These are phyloP conservation scores for Alcedo quadribrachys DNA, from an alignment of 2,797 vertebrate species.

Conservation along the genomic window DNA sequence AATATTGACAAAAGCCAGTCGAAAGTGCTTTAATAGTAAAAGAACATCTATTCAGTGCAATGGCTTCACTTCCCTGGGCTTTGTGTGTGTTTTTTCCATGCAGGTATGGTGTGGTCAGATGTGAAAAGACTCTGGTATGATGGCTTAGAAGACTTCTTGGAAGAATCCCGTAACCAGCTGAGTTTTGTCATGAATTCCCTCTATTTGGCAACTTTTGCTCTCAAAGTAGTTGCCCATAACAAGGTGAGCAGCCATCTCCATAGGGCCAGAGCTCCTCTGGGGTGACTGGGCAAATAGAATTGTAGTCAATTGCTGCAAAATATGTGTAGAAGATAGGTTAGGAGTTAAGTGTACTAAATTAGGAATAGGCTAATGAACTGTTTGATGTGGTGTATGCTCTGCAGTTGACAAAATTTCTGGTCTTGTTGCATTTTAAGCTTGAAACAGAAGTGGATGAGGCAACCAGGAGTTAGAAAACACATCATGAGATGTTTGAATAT, in stretches of 20 bases:
- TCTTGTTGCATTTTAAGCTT: background rate
- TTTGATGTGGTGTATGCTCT: fast-evolving
- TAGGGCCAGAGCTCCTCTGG: background rate
- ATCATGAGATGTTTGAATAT: background rate
- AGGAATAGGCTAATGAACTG: background rate
- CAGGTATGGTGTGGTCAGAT: conserved; percentile 99
- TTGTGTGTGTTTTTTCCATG: background rate
- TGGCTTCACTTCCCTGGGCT: background rate
- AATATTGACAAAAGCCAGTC: background rate
- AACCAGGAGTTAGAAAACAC: background rate
- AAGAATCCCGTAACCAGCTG: conserved; percentile 97
- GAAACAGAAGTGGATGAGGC: background rate
- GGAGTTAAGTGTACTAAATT: background rate
- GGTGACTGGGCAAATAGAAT: background rate
- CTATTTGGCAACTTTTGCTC: conserved; percentile 95
- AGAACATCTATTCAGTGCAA: background rate
- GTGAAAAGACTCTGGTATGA: conserved; percentile 98
- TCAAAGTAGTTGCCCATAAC: conserved; percentile 96
- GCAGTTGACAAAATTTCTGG: background rate
- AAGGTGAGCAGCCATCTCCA: conserved; percentile 81
- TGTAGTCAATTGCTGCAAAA: background rate
- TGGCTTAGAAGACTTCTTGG: conserved; percentile 96
- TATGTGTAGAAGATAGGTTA: background rate
- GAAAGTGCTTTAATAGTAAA: background rate
- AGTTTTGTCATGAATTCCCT: conserved; percentile 99